Evolutionary conservation across 2,113 vertebrate genomes (phyloP).

Genomic region (Origma solitaria): DNA sequence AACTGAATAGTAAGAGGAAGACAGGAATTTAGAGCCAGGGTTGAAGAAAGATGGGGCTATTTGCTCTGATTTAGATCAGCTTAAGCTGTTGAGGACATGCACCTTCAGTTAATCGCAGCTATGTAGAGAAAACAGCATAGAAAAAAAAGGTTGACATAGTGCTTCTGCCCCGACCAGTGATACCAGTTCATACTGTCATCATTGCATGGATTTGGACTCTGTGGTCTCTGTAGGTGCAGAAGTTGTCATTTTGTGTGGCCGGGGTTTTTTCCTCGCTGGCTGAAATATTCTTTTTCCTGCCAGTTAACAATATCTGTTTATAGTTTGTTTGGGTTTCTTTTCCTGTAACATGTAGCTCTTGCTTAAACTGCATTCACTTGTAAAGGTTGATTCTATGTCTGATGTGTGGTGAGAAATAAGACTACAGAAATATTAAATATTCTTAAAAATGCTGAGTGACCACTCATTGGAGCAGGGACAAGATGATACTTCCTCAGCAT

Average conservation of each 20-base stretch:
- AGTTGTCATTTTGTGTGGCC: not conserved
- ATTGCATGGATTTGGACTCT: not conserved
- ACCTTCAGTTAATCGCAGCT: not conserved
- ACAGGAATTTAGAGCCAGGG: not conserved
- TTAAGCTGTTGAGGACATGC: not conserved
- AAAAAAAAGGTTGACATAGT: not conserved
- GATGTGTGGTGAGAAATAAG: not conserved
- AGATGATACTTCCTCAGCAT: not conserved
- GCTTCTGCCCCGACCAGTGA: not conserved
- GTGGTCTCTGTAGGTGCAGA: not conserved
- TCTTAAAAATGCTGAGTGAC: not conserved
- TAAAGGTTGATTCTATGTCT: not conserved
- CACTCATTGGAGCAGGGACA: not conserved
- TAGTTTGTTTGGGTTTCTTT: not conserved
- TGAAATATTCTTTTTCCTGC: not conserved
- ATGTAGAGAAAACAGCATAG: not conserved
- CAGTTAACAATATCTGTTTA: not conserved
- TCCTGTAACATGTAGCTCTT: not conserved
- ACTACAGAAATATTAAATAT: not conserved
- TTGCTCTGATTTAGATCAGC: not conserved
- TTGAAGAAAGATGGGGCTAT: not conserved
- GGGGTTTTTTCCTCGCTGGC: rapidly evolving
- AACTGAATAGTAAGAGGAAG: not conserved
- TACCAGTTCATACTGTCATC: not conserved
- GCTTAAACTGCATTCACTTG: not conserved